These are phyloP conservation scores for Girardinus metallicus DNA, from an alignment of 2,797 vertebrate species.

Conservation along the genomic window DNA sequence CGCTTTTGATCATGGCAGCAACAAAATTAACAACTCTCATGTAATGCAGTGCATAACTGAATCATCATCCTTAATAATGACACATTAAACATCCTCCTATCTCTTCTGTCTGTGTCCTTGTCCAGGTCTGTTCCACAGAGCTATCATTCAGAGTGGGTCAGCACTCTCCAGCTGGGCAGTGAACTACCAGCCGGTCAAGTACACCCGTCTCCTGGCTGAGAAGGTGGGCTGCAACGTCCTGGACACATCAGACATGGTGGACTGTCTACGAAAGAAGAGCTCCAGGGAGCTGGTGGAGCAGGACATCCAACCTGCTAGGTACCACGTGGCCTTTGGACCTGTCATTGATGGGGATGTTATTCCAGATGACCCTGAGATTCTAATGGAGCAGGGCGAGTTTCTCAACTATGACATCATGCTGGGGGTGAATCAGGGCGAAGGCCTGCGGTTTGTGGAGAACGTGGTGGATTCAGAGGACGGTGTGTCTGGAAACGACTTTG, in stretches of 20 bases:
- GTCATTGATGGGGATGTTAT: conserved; percentile 98
- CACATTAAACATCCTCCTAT: conserved; percentile 47
- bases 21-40: conserved; percentile 64
- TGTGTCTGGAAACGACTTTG: conserved; percentile 96
- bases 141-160: conserved; percentile 98
- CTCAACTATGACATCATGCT: conserved; percentile 99
- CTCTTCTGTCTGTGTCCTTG: conserved; percentile 57
- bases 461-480: conserved; percentile 97
- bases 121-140: conserved; percentile 96
- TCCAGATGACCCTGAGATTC: conserved; percentile 96
- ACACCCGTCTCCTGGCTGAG: conserved; percentile 93
- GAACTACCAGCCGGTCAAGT: conserved; percentile 99
- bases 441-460: conserved; percentile 96
- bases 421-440: conserved; percentile 98
- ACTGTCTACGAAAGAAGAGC: conserved; percentile 96
- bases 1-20: conserved; percentile 62
- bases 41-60: conserved; percentile 49
- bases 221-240: conserved; percentile 98
- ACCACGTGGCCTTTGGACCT: conserved; percentile 97
- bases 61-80: conserved; percentile 42
- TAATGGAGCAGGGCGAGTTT: conserved; percentile 99
- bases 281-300: conserved; percentile 97
- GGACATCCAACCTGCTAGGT: conserved; percentile 96
- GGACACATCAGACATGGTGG: conserved; percentile 97
- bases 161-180: conserved; percentile 99